A percentile compares a stretch with the other conserved stretches of the same genome.
Conservation (phyloP, 2,797 vertebrate species). For the Urosaurus nigricauda region DNA sequence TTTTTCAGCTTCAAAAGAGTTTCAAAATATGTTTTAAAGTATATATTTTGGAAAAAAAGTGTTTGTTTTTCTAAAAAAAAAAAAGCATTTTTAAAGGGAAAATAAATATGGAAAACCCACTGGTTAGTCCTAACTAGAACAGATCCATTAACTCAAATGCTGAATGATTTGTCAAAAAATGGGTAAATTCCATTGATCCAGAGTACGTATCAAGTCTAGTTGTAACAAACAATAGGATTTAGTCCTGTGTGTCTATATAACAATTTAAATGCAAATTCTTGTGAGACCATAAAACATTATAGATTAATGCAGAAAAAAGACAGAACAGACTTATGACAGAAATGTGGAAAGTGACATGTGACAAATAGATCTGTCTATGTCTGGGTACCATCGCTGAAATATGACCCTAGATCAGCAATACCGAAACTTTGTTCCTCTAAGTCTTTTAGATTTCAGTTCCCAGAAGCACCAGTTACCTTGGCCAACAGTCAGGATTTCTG, state of each 20-base stretch:
- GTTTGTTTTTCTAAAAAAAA: not conserved
- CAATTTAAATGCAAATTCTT: not conserved
- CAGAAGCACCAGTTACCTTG: too few species aligned
- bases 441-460: too few species aligned
- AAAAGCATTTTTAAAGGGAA: not conserved
- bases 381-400: not conserved
- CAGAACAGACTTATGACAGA: not conserved
- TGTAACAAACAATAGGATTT: too few species aligned
- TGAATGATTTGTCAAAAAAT: too few species aligned
- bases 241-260: not conserved
- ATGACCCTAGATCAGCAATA: too few species aligned
- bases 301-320: not conserved
- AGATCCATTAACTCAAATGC: too few species aligned
- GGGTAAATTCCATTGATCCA: too few species aligned
- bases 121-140: too few species aligned
- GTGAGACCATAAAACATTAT: not conserved
- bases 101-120: not conserved
- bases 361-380: not conserved
- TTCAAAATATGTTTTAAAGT: not conserved
- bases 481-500: too few species aligned
- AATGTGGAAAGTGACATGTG: not conserved
- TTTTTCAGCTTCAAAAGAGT: not conserved
- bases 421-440: too few species aligned
- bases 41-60: not conserved
- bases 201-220: too few species aligned